These are phyloP conservation scores for Phortica variegata DNA, from an alignment of 1,140 invertebrate genomes.

Conservation along the genomic window DNA sequence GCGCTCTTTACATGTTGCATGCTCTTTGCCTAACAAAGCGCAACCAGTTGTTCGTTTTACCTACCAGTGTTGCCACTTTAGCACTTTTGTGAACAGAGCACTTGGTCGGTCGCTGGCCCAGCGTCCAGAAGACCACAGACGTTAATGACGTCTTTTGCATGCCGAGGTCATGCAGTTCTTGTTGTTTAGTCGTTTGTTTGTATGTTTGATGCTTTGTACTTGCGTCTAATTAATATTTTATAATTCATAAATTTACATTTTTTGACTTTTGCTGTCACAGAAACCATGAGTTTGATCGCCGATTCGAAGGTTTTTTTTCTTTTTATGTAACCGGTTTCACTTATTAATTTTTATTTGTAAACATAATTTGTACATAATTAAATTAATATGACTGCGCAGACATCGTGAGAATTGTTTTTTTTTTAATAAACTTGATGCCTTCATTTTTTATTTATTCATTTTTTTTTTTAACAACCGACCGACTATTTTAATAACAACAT, in stretches of 20 bases:
- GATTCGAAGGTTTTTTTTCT: too few species aligned
- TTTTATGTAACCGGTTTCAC: constrained; percentile 24
- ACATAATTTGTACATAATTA: too few species aligned
- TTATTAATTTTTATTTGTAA: not conserved
- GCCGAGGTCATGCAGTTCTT: constrained; percentile 39
- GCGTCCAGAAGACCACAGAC: constrained; percentile 14
- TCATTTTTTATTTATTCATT: too few species aligned
- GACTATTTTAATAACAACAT: too few species aligned
- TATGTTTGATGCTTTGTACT: constrained; percentile 16
- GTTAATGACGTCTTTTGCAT: constrained; percentile 29
- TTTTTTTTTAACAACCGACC: too few species aligned
- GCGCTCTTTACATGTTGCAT: constrained; percentile 7
- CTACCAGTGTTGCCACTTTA: too few species aligned
- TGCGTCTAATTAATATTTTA: constrained; percentile 47
- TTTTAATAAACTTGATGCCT: too few species aligned
- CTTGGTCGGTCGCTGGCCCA: constrained; percentile 14
- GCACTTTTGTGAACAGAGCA: too few species aligned
- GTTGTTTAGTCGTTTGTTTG: constrained; percentile 6
- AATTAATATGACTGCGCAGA: too few species aligned
- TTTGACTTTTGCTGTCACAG: constrained; percentile 20
- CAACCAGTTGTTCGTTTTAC: too few species aligned
- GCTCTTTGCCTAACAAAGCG: constrained; percentile 9
- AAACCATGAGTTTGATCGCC: constrained; percentile 46
- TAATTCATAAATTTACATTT: constrained; percentile 35
- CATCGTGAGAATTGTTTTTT: too few species aligned